phyloP scores from a whole-genome alignment of 1,140 invertebrate species.

The Vanessa atalanta region DNA sequence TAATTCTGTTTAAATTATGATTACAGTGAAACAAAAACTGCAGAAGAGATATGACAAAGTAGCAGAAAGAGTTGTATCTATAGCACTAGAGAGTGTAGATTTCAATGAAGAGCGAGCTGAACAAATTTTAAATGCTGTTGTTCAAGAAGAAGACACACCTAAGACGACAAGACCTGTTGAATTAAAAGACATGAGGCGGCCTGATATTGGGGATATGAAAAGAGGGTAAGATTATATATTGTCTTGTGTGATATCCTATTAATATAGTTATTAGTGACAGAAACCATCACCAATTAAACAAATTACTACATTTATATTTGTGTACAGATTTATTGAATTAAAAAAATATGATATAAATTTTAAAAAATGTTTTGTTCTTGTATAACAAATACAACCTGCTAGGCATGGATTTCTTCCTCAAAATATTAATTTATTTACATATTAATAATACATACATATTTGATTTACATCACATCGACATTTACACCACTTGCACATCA shows the following conservation, averaged over 20 bases:
- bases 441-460: too few relatives aligned
- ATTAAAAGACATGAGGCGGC: constrained; percentile 43
- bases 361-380: too few relatives aligned
- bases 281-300: not conserved
- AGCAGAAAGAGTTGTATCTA: constrained; percentile 88
- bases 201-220: constrained; percentile 35
- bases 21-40: constrained; percentile 87
- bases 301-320: not conserved
- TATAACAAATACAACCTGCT: too few relatives aligned
- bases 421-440: too few relatives aligned
- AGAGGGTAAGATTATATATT: constrained; percentile 50
- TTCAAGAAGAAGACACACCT: constrained; percentile 80
- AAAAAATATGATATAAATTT: too few relatives aligned
- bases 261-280: too few relatives aligned
- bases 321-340: too few relatives aligned
- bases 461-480: too few relatives aligned
- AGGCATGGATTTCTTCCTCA: too few relatives aligned
- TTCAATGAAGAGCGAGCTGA: constrained; percentile 90
- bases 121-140: constrained; percentile 88
- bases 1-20: not conserved
- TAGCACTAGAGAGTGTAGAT: constrained; percentile 93
- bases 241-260: too few relatives aligned
- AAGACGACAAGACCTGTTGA: constrained; percentile 45
- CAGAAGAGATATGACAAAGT: constrained; percentile 88
- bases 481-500: too few relatives aligned